These are phyloP conservation scores for Platichthys stellatus DNA, from an alignment of 2,113 vertebrate genomes.

Conservation along the genomic window DNA sequence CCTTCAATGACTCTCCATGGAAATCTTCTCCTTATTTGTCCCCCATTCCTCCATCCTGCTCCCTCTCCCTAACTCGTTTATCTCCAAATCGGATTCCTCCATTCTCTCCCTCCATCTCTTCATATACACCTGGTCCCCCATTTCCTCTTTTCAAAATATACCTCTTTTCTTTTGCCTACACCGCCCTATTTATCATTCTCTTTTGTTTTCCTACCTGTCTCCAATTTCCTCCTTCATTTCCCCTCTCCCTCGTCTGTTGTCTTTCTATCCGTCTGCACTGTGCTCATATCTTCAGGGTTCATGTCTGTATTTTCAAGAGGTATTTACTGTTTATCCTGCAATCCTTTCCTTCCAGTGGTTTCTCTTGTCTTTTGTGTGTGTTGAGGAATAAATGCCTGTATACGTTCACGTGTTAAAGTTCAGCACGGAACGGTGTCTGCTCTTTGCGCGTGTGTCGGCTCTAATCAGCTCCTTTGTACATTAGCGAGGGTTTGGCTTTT, in stretches of 20 bases:
- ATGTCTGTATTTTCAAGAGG: conserved; percentile 11
- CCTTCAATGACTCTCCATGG: conserved; percentile 42
- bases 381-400: not conserved
- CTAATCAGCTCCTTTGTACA: conserved; percentile 31
- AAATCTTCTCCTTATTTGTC: conserved; percentile 62
- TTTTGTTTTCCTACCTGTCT: conserved; percentile 2
- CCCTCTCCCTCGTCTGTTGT: not conserved
- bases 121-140: conserved; percentile 57
- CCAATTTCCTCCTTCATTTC: not conserved
- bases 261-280: conserved; percentile 4
- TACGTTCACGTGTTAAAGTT: conserved; percentile 1
- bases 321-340: not conserved
- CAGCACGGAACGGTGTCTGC: not conserved
- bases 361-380: not conserved
- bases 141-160: conserved; percentile 42
- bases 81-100: conserved; percentile 61
- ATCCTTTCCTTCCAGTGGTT: not conserved
- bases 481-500: conserved; percentile 6
- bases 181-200: conserved; percentile 40
- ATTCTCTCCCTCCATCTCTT: conserved; percentile 33
- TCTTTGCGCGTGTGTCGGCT: conserved; percentile 11
- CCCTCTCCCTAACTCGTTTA: conserved; percentile 49
- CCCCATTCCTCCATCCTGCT: conserved; percentile 5
- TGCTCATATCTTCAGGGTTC: conserved; percentile 21
- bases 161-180: conserved; percentile 12